A percentile compares a stretch with the other conserved stretches of the same genome.
phyloP scores from a whole-genome alignment of 2,797 vertebrate species.

The Octomys mimax region DNA sequence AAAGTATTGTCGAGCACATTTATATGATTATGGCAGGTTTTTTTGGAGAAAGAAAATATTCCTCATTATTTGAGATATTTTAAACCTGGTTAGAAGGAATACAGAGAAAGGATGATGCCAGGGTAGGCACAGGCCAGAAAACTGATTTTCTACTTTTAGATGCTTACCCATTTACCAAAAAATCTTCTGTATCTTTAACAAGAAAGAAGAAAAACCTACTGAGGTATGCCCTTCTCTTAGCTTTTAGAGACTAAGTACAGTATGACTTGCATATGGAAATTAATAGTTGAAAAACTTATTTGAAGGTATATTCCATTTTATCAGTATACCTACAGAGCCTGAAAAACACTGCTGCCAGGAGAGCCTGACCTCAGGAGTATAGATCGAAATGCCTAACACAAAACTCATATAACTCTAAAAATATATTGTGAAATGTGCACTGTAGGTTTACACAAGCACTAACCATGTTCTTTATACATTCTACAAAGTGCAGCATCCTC shows the following conservation, averaged over 20 bases:
- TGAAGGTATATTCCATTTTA: conserved; percentile 39
- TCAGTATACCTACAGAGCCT: background rate
- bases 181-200: conserved; percentile 26
- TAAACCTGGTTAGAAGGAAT: conserved; percentile 7
- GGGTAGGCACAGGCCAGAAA: background rate
- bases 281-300: conserved; percentile 52
- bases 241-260: background rate
- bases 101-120: conserved; percentile 3
- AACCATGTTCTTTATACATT: background rate
- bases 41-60: too few species aligned
- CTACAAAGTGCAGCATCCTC: background rate
- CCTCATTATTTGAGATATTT: conserved; percentile 8
- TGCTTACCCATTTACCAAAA: background rate
- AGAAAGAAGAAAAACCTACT: background rate
- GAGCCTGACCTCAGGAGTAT: background rate
- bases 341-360: background rate
- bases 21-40: background rate
- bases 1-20: conserved; percentile 47
- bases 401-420: background rate
- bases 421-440: background rate
- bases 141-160: background rate
- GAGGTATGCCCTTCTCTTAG: background rate
- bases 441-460: background rate
- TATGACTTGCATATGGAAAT: conserved; percentile 23
- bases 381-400: background rate